Evolutionary conservation across 2,888 invertebrate genomes (phyloP), one percentile per base, ranked within the genome.

Genomic region (Ormia ochracea): DNA sequence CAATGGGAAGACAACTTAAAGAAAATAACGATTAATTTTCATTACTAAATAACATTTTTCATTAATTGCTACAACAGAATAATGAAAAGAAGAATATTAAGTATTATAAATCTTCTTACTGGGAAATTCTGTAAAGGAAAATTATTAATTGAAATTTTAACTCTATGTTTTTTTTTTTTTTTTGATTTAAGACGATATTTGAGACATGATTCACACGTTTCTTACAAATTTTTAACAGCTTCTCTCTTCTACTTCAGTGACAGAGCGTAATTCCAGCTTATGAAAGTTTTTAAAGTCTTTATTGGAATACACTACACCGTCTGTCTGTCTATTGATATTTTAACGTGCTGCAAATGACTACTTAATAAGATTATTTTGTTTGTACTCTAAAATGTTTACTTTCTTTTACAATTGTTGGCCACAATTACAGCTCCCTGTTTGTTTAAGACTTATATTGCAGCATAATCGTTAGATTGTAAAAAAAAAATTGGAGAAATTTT

Each of bases 371-470:
- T 43, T 38, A 58, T 33, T 54, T 52, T 36, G 0, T 21, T 50
- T 69, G 7, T 28, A 19, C 17, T 48, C n/a, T 33, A 36, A 6
- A n/a, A n/a, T n/a, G 5, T 59, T 69, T 58, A 45, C 36, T 12
- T 26, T 14, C 38, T 21, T 17, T 65, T 38, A 50, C 28, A 65
- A 58, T 50, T 75, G 50, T 63, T 28, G 61, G 14, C 19, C 50
- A 65, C 70, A 70, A 70, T 70, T 41, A 77, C 69, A 63, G 61
- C 68, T 76, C 54, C 54, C 68, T 54, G 38, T 9, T 59, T 41
- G 66, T 66, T 66, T 59, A 59, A 66, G 74, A 59, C 36, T n/a
- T n/a, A n/a, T n/a, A n/a, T n/a, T n/a, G n/a, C n/a, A n/a, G n/a
- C n/a, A n/a, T n/a, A n/a, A n/a, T n/a, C n/a, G n/a, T n/a, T n/a